Evolutionary conservation across 2,797 vertebrate species (phyloP).

Genomic region (Pseudomugil tenellus): DNA sequence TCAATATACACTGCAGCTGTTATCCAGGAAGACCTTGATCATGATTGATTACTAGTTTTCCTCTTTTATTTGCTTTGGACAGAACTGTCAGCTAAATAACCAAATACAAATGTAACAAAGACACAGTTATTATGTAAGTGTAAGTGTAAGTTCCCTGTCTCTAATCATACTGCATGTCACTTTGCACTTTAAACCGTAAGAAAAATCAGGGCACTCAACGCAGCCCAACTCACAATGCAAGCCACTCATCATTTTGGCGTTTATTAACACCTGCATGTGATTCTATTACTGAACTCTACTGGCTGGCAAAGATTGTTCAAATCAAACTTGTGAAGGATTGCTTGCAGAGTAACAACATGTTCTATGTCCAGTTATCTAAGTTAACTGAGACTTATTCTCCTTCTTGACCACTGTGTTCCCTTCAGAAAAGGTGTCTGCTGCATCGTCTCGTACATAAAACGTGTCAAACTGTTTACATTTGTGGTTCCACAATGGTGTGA

Average conservation of each 20-base stretch:
- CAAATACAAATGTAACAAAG: too few relatives aligned
- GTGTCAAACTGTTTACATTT: not conserved
- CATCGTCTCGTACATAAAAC: not conserved
- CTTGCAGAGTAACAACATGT: not conserved
- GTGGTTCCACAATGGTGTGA: not conserved
- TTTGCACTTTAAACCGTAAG: not conserved
- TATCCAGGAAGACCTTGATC: too few relatives aligned
- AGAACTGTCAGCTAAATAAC: too few relatives aligned
- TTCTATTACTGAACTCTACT: not conserved
- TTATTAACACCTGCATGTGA: not conserved
- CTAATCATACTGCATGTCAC: not conserved
- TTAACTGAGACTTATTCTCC: not conserved
- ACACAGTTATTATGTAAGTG: too few relatives aligned
- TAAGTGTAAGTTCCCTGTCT: too few relatives aligned
- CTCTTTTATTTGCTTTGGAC: not conserved
- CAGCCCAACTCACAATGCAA: not conserved
- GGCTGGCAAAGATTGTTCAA: not conserved
- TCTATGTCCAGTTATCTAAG: not conserved
- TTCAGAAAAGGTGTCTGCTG: not conserved
- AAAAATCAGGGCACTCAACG: not conserved
- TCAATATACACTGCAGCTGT: too few relatives aligned
- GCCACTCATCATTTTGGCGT: not conserved
- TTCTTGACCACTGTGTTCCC: not conserved
- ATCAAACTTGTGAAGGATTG: not conserved
- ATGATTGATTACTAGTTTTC: not conserved